These are phyloP conservation scores for Salvelinus namaycush DNA, from an alignment of 2,113 vertebrate species.

Conservation along the genomic window DNA sequence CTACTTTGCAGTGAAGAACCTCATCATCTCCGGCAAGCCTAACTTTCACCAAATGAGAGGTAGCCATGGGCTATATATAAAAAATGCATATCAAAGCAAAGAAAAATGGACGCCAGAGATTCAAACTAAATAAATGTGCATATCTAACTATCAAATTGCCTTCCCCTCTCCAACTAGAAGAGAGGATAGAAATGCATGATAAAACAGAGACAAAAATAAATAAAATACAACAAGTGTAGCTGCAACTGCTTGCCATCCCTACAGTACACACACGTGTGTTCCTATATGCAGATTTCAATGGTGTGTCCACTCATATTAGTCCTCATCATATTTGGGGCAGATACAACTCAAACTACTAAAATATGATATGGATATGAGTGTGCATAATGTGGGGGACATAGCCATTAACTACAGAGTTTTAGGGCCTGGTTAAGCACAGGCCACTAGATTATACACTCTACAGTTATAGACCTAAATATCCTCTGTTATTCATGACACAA, in stretches of 20 bases:
- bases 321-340: slow-evolving; percentile 26
- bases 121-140: slow-evolving; percentile 86
- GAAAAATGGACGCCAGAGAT: slow-evolving; percentile 87
- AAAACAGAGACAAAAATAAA: slow-evolving; percentile 59
- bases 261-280: slow-evolving; percentile 20
- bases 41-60: slow-evolving; percentile 92
- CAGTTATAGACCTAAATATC: no score
- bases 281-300: slow-evolving; percentile 27
- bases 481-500: neutral
- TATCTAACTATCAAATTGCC: slow-evolving; percentile 79
- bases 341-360: slow-evolving; percentile 30
- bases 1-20: slow-evolving; percentile 85
- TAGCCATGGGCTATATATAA: slow-evolving; percentile 90
- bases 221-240: slow-evolving; percentile 40
- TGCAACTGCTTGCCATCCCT: slow-evolving; percentile 27
- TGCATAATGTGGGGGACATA: slow-evolving; percentile 26
- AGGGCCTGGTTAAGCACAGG: slow-evolving; percentile 6
- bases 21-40: slow-evolving; percentile 86
- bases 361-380: slow-evolving; percentile 43
- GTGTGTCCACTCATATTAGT: slow-evolving; percentile 47
- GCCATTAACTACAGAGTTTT: slow-evolving; percentile 33
- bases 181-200: slow-evolving; percentile 68
- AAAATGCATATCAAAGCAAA: slow-evolving; percentile 99
- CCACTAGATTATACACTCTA: neutral
- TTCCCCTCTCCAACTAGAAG: slow-evolving; percentile 52